Conservation (phyloP, 2,797 vertebrate species). For the Sebastes reedi region DNA sequence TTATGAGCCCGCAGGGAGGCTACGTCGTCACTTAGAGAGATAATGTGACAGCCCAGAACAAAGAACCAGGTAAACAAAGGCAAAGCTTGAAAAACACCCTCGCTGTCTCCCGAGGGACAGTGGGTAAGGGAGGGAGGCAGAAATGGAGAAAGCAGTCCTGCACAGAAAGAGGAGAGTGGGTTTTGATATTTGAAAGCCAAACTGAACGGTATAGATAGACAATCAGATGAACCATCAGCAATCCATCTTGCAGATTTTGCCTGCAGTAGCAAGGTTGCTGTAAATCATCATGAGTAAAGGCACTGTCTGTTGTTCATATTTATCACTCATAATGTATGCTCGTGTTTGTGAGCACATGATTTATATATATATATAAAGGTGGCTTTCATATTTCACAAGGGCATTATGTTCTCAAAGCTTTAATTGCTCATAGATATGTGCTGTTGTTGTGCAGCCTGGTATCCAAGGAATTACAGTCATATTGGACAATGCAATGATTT, state of each 20-base stretch:
- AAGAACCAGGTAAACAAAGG: constrained; percentile 73
- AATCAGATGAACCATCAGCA: constrained; percentile 43
- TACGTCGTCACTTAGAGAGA: constrained; percentile 59
- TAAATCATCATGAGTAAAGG: constrained; percentile 54
- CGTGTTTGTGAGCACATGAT: neutral
- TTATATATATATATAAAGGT: neutral
- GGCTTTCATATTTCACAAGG: neutral
- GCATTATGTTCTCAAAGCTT: neutral
- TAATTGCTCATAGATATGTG: constrained; percentile 7
- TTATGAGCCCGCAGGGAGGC: constrained; percentile 65
- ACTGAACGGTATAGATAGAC: constrained; percentile 14
- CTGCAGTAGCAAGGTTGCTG: constrained; percentile 26
- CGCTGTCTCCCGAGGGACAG: constrained; percentile 13
- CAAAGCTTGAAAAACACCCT: constrained; percentile 46
- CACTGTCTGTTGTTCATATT: constrained; percentile 16
- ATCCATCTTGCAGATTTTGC: constrained; percentile 50
- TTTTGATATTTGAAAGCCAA: constrained; percentile 34
- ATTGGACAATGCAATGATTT: neutral
- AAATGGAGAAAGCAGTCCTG: neutral
- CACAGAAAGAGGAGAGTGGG: neutral
- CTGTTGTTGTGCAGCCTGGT: neutral
- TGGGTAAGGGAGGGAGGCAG: neutral
- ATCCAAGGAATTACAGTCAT: neutral
- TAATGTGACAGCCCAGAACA: constrained; percentile 74
- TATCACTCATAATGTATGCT: constrained; percentile 40